phyloP scores from a whole-genome alignment of 2,797 vertebrate species.

The Alcedo quadribrachys region DNA sequence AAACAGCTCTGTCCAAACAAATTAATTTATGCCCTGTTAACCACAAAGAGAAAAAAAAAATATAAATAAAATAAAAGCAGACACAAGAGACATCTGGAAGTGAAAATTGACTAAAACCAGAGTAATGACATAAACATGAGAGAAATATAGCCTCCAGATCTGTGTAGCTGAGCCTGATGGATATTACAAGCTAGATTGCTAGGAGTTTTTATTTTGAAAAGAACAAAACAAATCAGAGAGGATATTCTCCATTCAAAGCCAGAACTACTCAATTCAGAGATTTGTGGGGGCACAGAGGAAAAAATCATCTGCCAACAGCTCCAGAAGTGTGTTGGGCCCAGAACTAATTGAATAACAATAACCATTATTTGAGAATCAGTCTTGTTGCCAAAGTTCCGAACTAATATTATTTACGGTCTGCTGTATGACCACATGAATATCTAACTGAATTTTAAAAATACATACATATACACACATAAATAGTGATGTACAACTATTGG shows the following conservation, averaged over 20 bases:
- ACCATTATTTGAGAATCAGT: not conserved
- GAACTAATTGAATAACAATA: conserved; percentile 13
- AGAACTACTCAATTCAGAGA: not conserved
- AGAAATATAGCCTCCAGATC: conserved; percentile 29
- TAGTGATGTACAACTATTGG: not conserved
- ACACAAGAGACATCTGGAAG: conserved; percentile 46
- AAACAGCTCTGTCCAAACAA: not conserved
- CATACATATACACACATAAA: not conserved
- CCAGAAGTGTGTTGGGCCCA: not conserved
- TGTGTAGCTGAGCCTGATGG: conserved; percentile 1
- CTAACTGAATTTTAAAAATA: not conserved
- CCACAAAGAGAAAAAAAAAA: not conserved
- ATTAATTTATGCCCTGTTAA: conserved; percentile 40
- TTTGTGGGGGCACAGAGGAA: not conserved
- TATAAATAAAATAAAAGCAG: not conserved
- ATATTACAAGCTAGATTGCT: conserved; percentile 2
- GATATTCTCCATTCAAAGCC: conserved; percentile 21
- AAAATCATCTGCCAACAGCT: not conserved
- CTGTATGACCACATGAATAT: not conserved
- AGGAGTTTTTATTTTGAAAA: conserved; percentile 3
- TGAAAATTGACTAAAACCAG: conserved; percentile 59
- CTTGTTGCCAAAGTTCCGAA: conserved; percentile 1
- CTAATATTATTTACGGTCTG: not conserved
- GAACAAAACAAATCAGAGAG: not conserved
- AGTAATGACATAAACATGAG: not conserved